Evolutionary conservation across 2,888 invertebrate genomes (phyloP).

Genomic region (Ormyrus labotus): DNA sequence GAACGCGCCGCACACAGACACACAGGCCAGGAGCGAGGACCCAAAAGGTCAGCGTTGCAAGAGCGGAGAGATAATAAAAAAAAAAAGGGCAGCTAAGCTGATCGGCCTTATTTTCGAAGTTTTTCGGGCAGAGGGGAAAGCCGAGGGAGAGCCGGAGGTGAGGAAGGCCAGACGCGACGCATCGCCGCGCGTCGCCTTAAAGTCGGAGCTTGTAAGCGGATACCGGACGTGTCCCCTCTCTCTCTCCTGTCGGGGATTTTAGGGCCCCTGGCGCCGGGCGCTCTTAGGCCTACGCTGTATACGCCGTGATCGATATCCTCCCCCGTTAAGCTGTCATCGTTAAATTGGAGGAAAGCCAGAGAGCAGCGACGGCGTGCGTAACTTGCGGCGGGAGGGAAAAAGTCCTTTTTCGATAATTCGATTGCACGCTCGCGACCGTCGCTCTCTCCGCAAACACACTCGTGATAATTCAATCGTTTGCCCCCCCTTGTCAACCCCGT

Average conservation of each 20-base stretch:
- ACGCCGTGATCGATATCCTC: conserved; percentile 60
- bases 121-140: conserved; percentile 13
- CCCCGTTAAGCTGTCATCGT: conserved; percentile 48
- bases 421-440: conserved; percentile 73
- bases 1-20: no score
- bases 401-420: conserved; percentile 66
- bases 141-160: background rate
- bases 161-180: conserved; percentile 35
- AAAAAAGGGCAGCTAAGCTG: background rate
- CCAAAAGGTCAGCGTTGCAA: no score
- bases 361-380: background rate
- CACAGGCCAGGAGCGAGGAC: no score
- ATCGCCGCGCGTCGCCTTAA: background rate
- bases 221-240: conserved; percentile 43
- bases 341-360: conserved; percentile 51
- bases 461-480: conserved; percentile 75
- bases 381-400: background rate
- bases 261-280: conserved; percentile 67
- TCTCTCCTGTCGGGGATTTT: conserved; percentile 42
- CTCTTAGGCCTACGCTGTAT: conserved; percentile 30
- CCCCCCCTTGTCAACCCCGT: background rate
- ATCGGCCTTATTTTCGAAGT: no score
- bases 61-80: background rate
- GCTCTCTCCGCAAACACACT: conserved; percentile 74
- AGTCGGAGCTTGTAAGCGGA: conserved; percentile 60